phyloP scores from a whole-genome alignment of 2,888 invertebrate species.

The Yponomeuta sedellus region DNA sequence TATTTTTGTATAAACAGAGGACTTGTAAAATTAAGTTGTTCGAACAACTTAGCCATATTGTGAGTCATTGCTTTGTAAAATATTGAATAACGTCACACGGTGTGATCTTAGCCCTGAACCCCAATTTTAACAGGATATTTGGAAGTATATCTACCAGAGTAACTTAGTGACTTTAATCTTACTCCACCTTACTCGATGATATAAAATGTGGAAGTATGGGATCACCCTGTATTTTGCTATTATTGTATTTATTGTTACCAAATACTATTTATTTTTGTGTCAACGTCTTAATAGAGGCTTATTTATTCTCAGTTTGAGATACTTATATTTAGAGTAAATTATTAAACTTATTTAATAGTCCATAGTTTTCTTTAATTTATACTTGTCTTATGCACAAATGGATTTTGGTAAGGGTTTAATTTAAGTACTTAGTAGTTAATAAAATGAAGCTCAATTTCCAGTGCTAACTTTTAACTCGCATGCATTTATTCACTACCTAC shows the following conservation, averaged over 20 bases:
- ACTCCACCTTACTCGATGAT: not conserved
- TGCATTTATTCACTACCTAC: not conserved
- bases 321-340: slow-evolving; percentile 15
- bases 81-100: not conserved
- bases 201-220: not conserved
- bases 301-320: slow-evolving; percentile 3
- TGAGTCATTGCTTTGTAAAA: slow-evolving; percentile 26
- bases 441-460: not conserved
- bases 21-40: slow-evolving; percentile 21
- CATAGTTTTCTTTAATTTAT: not conserved
- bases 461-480: slow-evolving; percentile 3
- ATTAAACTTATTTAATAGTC: slow-evolving; percentile 21
- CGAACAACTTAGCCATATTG: slow-evolving; percentile 29
- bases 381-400: not conserved
- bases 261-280: slow-evolving; percentile 34
- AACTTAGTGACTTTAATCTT: not conserved
- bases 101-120: not conserved
- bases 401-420: not conserved
- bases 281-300: slow-evolving; percentile 1
- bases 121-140: no score
- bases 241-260: slow-evolving; percentile 56
- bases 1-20: slow-evolving; percentile 23
- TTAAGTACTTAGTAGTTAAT: not conserved
- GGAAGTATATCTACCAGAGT: no score
- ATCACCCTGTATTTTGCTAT: slow-evolving; percentile 20